Base-by-base conservation (phyloP, 1,140 invertebrate species). In the Probaryconus sp. region DNA sequence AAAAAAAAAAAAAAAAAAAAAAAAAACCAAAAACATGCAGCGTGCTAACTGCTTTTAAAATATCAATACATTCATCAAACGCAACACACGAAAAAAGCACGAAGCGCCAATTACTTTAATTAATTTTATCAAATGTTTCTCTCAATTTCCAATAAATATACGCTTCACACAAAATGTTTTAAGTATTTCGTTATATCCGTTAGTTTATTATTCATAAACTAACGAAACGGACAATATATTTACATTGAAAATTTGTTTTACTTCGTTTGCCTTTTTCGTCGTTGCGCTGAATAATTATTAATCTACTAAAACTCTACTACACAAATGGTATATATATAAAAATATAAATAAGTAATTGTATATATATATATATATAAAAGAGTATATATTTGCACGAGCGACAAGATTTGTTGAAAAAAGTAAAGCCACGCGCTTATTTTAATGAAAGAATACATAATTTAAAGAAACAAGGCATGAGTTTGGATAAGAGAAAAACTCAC, bases 401-500 rank as follows among this genome's bases (percentile, higher is more conserved):
- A 67, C 51, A 63, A 40, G 38, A 51, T 63, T 61, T 42, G 35
- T 65, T 48, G 43, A 61, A 45, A 61, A 10, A 61, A 73, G 50
- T 65, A 35, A 74, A 74, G 70, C 55, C 60, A 68, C 55, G 65
- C 55, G 38, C n/a, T n/a, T 30, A 38, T 51, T 47, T 13, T 42
- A 58, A 60, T 53, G 38, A 64, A 56, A 45, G 28, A 64, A 60
- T 40, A 56, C 43, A 35, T 35, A 43, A 45, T 61, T 40, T 26
- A 64, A 61, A 60, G 45, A 58, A 69, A 31, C 10, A 51, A 24
- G 58, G 71, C 26, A 17, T 42, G 14, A 48, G 28, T 56, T 58
- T 21, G 40, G 5, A 20, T 58, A 20, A 18, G 24, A 58, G 42
- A 7, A 56, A 26, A 65, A 93, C 94, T 94, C 90, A 96, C 95